Base-by-base conservation (phyloP, 35 echinoderm and acorn worm species). In the Lytechinus variegatus region DNA sequence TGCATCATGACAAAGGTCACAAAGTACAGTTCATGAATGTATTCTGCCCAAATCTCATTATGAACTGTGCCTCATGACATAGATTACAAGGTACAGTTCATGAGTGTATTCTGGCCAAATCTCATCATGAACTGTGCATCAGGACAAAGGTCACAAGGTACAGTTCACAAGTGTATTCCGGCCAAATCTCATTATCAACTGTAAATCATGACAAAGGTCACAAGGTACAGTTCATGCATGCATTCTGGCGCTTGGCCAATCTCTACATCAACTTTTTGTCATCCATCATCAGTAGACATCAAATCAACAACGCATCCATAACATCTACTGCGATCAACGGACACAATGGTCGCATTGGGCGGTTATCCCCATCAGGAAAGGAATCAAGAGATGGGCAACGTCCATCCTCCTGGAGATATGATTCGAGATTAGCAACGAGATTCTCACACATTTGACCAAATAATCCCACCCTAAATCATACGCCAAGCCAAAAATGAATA, bases 381-480 rank as follows among this genome's bases (percentile, higher is more conserved):
- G 0, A 79, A 79, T 24, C 4, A 79, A n/a, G 16, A 79, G 19
- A 79, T 79, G 66, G 66, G 19, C 66, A n/a, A 79, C 66, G 66
- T 79, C 66, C 66, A 19, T 54, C 29, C 52, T 44, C 28, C n/a
- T 90, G 14, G 5, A 16, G 92, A 93, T 93, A 10, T 57, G 92
- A 93, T 54, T 54, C 16, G 54, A 93, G 52, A 93, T 93, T 93
- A 55, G 92, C 92, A 10, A 55, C 54, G 9, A 28, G 92, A 93
- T 93, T 93, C 53, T 54, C 10, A 19, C 92, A 93, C 52, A 55
- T 93, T 93, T 93, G 53, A 54, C 53, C 53, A 93, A 55, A 93
- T 93, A 93, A 93, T 93, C 92, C 55, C 53, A 4, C 10, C 52
- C 28, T 52, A 90, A 90, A 90, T 90, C 88, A 24, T 90, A 54